These are phyloP conservation scores for Oscheius sp. DNA, from an alignment of 2,888 invertebrate species.

Conservation along the genomic window DNA sequence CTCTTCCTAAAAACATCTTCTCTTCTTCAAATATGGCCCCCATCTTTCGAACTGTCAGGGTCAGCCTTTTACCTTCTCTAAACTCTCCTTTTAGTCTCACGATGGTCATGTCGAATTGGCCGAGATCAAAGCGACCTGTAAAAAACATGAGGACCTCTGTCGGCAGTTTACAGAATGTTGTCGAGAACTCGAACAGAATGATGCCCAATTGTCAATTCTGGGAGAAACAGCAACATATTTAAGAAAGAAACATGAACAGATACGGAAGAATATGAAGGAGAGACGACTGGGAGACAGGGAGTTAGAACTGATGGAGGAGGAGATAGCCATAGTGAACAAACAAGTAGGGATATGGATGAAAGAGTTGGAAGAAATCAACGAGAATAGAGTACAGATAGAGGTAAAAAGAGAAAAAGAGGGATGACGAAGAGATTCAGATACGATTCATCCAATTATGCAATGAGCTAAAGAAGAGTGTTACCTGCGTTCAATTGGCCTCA, in stretches of 20 bases:
- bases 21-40: slow-evolving; percentile 13
- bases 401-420: slow-evolving; percentile 32
- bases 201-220: slow-evolving; percentile 64
- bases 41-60: slow-evolving; percentile 12
- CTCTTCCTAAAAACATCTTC: not conserved
- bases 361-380: slow-evolving; percentile 65
- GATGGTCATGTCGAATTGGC: slow-evolving; percentile 50
- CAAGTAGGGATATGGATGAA: slow-evolving; percentile 65
- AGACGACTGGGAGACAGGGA: slow-evolving; percentile 27
- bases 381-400: slow-evolving; percentile 60
- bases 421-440: slow-evolving; percentile 47
- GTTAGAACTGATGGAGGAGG: slow-evolving; percentile 41
- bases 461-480: slow-evolving; percentile 63
- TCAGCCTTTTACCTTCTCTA: not conserved
- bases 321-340: slow-evolving; percentile 46
- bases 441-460: slow-evolving; percentile 60
- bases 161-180: slow-evolving; percentile 43
- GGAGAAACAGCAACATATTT: slow-evolving; percentile 61
- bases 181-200: slow-evolving; percentile 49
- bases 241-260: slow-evolving; percentile 57
- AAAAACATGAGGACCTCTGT: slow-evolving; percentile 53
- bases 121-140: slow-evolving; percentile 50
- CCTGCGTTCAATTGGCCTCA: slow-evolving; percentile 64
- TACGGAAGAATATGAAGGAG: slow-evolving; percentile 52
- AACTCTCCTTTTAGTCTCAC: slow-evolving; percentile 26